Evolutionary conservation across 2,888 invertebrate genomes (phyloP).

Genomic region (Mesorhabditis belari): DNA sequence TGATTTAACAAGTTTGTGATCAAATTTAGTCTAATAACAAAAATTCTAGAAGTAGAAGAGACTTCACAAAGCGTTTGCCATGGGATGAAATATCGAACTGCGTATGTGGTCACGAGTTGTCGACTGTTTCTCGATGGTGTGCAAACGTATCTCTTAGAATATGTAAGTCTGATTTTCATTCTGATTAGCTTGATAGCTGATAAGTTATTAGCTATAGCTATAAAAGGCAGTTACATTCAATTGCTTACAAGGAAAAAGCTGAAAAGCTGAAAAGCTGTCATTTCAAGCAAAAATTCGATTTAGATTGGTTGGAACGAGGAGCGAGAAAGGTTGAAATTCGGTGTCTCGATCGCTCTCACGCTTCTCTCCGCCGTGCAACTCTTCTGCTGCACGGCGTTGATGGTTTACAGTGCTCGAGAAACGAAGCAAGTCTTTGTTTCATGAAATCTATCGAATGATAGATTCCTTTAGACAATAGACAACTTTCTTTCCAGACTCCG

Average conservation of each 20-base stretch:
- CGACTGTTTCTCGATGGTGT: slow-evolving; percentile 20
- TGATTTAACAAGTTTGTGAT: slow-evolving; percentile 15
- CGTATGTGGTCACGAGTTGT: slow-evolving; percentile 19
- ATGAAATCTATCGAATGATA: background rate
- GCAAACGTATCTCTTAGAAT: slow-evolving; percentile 22
- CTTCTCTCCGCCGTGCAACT: slow-evolving; percentile 25
- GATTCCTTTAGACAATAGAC: background rate
- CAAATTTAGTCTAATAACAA: background rate
- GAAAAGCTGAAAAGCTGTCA: background rate
- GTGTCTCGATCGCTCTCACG: slow-evolving; percentile 21
- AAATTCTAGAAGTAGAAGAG: slow-evolving; percentile 16
- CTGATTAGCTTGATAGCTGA: slow-evolving; percentile 9
- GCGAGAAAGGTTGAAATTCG: slow-evolving; percentile 14
- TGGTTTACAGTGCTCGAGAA: slow-evolving; percentile 30
- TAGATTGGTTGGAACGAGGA: slow-evolving; percentile 4
- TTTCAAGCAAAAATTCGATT: background rate
- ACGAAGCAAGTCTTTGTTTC: slow-evolving; percentile 22
- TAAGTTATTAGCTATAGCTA: background rate
- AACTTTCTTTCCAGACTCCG: slow-evolving; percentile 23
- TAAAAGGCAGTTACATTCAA: slow-evolving; percentile 9
- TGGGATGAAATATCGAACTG: slow-evolving; percentile 29
- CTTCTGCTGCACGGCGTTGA: slow-evolving; percentile 21
- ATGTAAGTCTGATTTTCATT: slow-evolving; percentile 9
- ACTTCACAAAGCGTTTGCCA: slow-evolving; percentile 28
- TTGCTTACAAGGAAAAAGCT: background rate